phyloP scores from a whole-genome alignment of 2,888 invertebrate species.

The Ferdinandea cuprea region DNA sequence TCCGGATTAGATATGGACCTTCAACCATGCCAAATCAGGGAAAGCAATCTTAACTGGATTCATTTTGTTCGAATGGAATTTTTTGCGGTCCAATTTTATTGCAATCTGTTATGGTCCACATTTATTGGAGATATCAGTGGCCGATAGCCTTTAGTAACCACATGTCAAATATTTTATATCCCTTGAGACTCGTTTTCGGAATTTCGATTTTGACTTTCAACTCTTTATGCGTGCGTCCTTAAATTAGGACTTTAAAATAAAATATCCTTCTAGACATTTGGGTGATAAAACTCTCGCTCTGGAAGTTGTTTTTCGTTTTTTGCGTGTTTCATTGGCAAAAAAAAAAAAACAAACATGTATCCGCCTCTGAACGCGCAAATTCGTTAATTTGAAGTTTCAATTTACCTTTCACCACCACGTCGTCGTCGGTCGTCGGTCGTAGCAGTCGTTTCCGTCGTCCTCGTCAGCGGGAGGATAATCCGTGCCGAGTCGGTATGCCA shows the following conservation, averaged over 20 bases:
- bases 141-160: constrained; percentile 31
- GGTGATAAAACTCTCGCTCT: constrained; percentile 72
- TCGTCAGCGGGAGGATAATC: constrained; percentile 6
- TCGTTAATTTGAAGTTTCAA: constrained; percentile 74
- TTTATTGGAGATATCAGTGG: constrained; percentile 53
- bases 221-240: neutral
- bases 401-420: constrained; percentile 66
- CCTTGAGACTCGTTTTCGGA: constrained; percentile 24
- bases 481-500: constrained; percentile 4
- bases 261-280: constrained; percentile 25
- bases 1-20: constrained; percentile 49
- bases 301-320: constrained; percentile 55
- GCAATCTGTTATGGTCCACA: constrained; percentile 48
- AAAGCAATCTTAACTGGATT: constrained; percentile 55
- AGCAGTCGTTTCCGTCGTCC: neutral
- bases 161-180: constrained; percentile 9
- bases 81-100: constrained; percentile 44
- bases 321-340: neutral
- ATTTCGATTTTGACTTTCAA: constrained; percentile 15
- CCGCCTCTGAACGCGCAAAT: constrained; percentile 68
- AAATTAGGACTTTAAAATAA: constrained; percentile 8
- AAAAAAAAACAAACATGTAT: constrained; percentile 54
- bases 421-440: no score
- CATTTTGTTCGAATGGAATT: constrained; percentile 45
- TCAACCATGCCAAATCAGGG: constrained; percentile 47